A percentile compares a stretch with the other conserved stretches of the same genome.
These are phyloP conservation scores for Lysiphlebus fabarum DNA, from an alignment of 1,140 invertebrate genomes.

Conservation along the genomic window DNA sequence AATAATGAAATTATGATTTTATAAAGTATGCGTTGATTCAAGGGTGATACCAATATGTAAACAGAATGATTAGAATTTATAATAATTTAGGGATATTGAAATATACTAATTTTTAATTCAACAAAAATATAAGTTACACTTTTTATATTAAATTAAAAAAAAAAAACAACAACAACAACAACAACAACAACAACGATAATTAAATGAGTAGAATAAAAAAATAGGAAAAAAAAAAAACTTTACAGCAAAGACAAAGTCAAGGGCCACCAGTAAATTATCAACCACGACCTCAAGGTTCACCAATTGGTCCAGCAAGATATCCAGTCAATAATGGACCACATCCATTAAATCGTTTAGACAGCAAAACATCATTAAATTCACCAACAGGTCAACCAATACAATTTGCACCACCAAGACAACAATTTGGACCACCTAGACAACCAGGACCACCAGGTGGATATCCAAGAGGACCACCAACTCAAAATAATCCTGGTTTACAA, in stretches of 20 bases:
- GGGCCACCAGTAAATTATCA: conserved; percentile 30
- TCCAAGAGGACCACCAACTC: conserved; percentile 24
- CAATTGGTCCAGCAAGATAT: conserved; percentile 31
- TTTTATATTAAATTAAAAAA: too few relatives aligned
- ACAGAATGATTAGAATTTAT: too few relatives aligned
- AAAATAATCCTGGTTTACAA: conserved; percentile 7
- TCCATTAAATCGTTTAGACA: conserved; percentile 51
- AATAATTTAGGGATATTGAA: too few relatives aligned
- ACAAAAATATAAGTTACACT: too few relatives aligned
- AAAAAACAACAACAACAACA: too few relatives aligned
- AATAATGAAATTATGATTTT: too few relatives aligned
- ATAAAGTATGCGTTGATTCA: too few relatives aligned
- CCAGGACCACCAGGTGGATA: conserved; percentile 12
- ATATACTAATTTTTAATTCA: too few relatives aligned
- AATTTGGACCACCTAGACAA: conserved; percentile 23
- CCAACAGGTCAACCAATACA: conserved; percentile 32
- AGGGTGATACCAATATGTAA: too few relatives aligned
- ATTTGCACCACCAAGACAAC: conserved; percentile 26
- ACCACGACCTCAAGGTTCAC: conserved; percentile 34
- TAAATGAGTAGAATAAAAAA: not conserved
- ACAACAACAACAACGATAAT: not conserved
- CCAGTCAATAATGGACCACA: conserved; percentile 44
- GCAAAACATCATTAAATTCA: conserved; percentile 43
- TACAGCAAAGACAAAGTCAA: conserved; percentile 34
- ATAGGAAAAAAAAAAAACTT: conserved; percentile 17